These are phyloP conservation scores for Antheraea pernyi DNA, from an alignment of 1,140 invertebrate genomes.

Conservation along the genomic window DNA sequence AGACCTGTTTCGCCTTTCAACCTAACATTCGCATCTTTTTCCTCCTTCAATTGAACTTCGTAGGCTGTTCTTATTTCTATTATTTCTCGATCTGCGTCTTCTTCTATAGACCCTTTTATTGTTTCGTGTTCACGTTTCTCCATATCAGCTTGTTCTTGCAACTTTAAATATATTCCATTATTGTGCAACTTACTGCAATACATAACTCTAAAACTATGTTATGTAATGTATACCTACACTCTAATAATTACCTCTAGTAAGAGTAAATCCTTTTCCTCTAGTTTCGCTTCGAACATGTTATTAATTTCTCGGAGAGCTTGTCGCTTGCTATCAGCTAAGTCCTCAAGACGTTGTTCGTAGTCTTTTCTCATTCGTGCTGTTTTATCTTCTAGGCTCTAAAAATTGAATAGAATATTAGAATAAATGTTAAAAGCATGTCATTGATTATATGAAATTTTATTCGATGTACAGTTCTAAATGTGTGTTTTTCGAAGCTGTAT, in stretches of 20 bases:
- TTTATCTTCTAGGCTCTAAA: conserved; percentile 84
- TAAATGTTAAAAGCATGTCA: too few species aligned
- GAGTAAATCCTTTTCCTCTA: conserved; percentile 82
- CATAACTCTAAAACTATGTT: too few species aligned
- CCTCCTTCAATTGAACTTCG: conserved; percentile 87
- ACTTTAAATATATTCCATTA: conserved; percentile 33
- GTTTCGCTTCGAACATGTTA: conserved; percentile 82
- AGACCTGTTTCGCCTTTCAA: conserved; percentile 91
- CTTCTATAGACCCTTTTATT: conserved; percentile 89
- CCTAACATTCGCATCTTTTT: conserved; percentile 87
- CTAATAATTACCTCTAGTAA: conserved; percentile 62
- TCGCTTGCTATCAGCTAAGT: conserved; percentile 77
- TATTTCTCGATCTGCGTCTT: conserved; percentile 90
- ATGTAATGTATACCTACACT: not conserved
- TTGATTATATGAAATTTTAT: too few species aligned
- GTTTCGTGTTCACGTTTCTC: conserved; percentile 85
- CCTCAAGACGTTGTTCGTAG: conserved; percentile 84
- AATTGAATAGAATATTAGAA: not conserved
- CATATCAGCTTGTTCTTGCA: conserved; percentile 73
- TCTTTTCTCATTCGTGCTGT: conserved; percentile 85
- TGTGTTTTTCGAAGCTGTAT: too few species aligned
- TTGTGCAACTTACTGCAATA: not conserved
- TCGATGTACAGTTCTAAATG: too few species aligned
- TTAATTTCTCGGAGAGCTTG: conserved; percentile 77
- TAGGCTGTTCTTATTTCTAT: conserved; percentile 87